A percentile compares a stretch with the other conserved stretches of the same genome.
Evolutionary conservation across 1,140 invertebrate species (phyloP).

Genomic region (Scylla paramamosain): DNA sequence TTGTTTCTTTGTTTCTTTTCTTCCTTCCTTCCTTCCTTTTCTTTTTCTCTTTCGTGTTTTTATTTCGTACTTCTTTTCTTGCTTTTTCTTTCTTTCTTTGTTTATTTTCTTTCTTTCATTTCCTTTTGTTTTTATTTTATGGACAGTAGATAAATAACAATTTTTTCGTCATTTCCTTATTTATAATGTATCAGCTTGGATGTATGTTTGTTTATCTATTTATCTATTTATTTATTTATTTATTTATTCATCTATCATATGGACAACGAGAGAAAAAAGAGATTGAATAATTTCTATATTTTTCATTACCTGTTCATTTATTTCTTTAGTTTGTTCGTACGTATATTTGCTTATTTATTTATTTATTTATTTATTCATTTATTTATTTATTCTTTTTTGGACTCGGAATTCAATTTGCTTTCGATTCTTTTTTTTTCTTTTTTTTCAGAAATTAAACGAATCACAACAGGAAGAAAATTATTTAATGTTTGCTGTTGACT

Average conservation of each 20-base stretch:
- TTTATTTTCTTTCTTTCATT: not conserved
- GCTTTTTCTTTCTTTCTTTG: not conserved
- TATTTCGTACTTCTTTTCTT: not conserved
- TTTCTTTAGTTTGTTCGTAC: conserved; percentile 28
- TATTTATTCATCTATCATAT: conserved; percentile 55
- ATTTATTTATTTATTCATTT: conserved; percentile 48
- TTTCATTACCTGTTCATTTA: conserved; percentile 41
- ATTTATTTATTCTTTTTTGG: conserved; percentile 46
- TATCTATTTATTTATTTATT: conserved; percentile 51
- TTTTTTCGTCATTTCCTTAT: not conserved
- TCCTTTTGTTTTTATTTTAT: too few relatives aligned
- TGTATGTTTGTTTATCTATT: conserved; percentile 49
- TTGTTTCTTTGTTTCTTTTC: not conserved
- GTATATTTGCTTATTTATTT: conserved; percentile 33
- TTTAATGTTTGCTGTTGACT: not conserved
- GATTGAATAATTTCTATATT: not conserved
- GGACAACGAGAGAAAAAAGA: not conserved
- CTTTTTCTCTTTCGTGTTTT: not conserved
- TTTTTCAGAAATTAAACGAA: too few relatives aligned
- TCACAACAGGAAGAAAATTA: too few relatives aligned
- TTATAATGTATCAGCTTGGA: not conserved
- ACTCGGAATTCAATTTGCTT: not conserved
- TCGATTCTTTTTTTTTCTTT: not conserved
- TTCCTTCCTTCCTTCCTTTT: not conserved
- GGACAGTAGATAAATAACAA: not conserved